Percentiles rank a stretch among this genome's conserved stretches.
These are phyloP conservation scores for Nemurella pictetii DNA, from an alignment of 2,888 invertebrate species.

Conservation along the genomic window DNA sequence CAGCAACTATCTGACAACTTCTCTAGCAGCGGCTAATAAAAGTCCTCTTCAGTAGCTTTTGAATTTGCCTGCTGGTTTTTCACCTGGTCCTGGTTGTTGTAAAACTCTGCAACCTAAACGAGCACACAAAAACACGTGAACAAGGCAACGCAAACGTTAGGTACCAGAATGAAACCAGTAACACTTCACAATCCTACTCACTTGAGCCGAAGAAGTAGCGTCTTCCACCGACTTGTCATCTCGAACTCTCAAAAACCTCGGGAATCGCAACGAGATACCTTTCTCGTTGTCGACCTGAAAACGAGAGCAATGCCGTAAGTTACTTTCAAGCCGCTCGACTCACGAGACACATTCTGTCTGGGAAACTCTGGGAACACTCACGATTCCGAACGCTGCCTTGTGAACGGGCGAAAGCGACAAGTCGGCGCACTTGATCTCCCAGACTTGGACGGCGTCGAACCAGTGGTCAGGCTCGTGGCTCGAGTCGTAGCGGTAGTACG, in stretches of 20 bases:
- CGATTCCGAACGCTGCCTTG: slow-evolving; percentile 82
- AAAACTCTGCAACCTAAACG: slow-evolving; percentile 76
- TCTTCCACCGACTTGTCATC: slow-evolving; percentile 92
- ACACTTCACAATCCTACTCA: slow-evolving; percentile 45
- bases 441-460: slow-evolving; percentile 85
- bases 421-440: slow-evolving; percentile 98
- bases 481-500: slow-evolving; percentile 79
- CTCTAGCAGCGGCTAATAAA: slow-evolving; percentile 59
- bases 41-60: slow-evolving; percentile 61
- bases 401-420: slow-evolving; percentile 94
- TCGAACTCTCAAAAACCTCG: slow-evolving; percentile 85
- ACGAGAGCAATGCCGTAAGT: too few species aligned
- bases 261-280: slow-evolving; percentile 94
- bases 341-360: too few species aligned
- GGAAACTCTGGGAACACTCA: slow-evolving; percentile 54
- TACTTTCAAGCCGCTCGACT: too few species aligned
- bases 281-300: slow-evolving; percentile 78
- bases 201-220: slow-evolving; percentile 87
- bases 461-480: slow-evolving; percentile 82
- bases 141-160: not conserved
- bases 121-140: slow-evolving; percentile 7
- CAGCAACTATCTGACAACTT: too few species aligned
- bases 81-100: slow-evolving; percentile 89
- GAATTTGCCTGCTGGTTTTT: slow-evolving; percentile 62
- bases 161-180: not conserved